Evolutionary conservation across 2,797 vertebrate species (phyloP).

Genomic region (Capromys pilorides): DNA sequence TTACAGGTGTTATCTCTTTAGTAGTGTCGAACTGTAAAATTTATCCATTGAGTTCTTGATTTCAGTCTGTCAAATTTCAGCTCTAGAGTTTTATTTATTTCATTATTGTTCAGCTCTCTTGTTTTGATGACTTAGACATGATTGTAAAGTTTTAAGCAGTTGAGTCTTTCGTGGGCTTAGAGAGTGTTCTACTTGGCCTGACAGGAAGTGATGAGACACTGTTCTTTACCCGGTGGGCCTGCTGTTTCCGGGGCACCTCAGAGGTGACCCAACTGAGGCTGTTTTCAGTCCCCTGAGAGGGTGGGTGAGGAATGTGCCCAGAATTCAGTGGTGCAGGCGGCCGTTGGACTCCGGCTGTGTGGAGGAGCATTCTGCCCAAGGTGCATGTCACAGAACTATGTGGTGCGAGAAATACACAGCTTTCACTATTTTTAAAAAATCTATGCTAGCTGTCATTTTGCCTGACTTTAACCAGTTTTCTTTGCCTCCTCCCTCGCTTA

Average conservation of each 20-base stretch:
- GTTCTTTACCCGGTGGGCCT: neutral
- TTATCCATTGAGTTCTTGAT: neutral
- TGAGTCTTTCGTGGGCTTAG: neutral
- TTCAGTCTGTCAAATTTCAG: neutral
- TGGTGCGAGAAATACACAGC: neutral
- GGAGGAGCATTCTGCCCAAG: neutral
- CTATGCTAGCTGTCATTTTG: neutral
- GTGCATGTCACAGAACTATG: neutral
- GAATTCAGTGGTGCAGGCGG: too few relatives aligned
- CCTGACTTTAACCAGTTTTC: neutral
- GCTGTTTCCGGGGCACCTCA: neutral
- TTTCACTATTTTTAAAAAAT: neutral
- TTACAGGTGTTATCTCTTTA: neutral
- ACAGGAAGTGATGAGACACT: neutral
- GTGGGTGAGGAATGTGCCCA: too few relatives aligned
- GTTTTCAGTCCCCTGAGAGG: too few relatives aligned
- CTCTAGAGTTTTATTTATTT: neutral
- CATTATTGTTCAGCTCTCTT: neutral
- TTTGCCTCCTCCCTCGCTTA: slow-evolving; percentile 50
- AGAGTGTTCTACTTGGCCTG: neutral
- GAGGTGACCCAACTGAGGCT: neutral
- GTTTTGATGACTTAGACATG: neutral
- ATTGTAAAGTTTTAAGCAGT: neutral
- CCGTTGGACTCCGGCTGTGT: neutral
- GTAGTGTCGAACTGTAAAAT: neutral